Base-by-base conservation (phyloP, 2,113 vertebrate genomes). In the Anas platyrhynchos region DNA sequence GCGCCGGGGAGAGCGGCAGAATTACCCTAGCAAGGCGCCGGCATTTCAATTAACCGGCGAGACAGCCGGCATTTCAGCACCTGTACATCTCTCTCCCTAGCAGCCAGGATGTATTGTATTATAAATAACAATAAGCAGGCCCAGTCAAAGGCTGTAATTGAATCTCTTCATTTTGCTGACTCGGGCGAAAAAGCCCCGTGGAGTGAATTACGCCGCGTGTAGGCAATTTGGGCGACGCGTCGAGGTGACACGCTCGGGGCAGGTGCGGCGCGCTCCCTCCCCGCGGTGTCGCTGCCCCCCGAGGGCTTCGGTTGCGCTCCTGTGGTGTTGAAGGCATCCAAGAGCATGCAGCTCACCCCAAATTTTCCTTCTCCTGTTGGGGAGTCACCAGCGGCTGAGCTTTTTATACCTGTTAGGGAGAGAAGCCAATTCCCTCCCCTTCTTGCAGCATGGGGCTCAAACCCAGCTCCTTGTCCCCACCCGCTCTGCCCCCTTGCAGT, bases 81-180 rank as follows among this genome's bases (percentile, higher is more conserved):
- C 78, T 68, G 91, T 75, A 85, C 79, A 21, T 92, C 94, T 97
- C 91, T 81, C 78, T 91, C 86, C 31, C 61, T 41, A 36, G 94
- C 86, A 41, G 81, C 92, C 4, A 11, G 89, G 90, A 90, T 86
- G 89, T 41, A 89, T 82, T 91, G 82, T 97, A 94, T 97, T 97
- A 96, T 97, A 97, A 98, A 97, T 95, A 97, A 97, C 95, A 97
- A 97, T 96, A 96, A 96, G 93, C 94, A 69, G 82, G 55, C n/a
- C 85, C 80, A 75, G 84, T 97, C 97, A 90, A 94, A 95, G 77
- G 93, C 97, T 97, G 72, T 97, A 96, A 97, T 96, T 96, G 95
- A 96, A 95, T 96, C 96, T 97, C 94, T 97, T 96, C 93, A 32
- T 98, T 97, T 88, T 97, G 97, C 97, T 97, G 96, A 97, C 92